phyloP scores from a whole-genome alignment of 37 sponge, comb jelly and placozoan species.

The Cliona cf. orientalis region DNA sequence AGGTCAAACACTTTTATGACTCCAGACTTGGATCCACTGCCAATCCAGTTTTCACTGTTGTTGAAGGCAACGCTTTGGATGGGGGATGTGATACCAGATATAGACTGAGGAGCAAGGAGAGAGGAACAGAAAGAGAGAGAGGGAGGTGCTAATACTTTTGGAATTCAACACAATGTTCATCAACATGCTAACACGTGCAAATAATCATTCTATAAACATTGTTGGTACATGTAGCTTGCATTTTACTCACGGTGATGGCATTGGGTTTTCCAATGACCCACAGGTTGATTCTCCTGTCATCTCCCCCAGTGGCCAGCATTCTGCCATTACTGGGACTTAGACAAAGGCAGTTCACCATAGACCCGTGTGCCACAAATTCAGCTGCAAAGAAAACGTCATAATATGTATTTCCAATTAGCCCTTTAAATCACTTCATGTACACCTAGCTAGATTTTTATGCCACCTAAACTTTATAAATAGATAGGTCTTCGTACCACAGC shows the following conservation, averaged over 20 bases:
- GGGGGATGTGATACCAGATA: slow-evolving; percentile 89
- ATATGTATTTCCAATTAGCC: too few species aligned
- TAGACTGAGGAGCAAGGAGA: slow-evolving; percentile 53
- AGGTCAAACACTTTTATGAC: slow-evolving; percentile 93
- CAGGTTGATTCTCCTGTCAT: slow-evolving; percentile 90
- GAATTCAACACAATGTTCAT: background rate
- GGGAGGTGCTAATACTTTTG: background rate
- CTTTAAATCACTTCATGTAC: too few species aligned
- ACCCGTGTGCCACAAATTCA: slow-evolving; percentile 95
- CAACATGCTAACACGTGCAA: background rate
- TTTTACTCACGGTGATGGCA: slow-evolving; percentile 48
- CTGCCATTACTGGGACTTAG: slow-evolving; percentile 85
- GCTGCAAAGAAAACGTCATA: slow-evolving; percentile 41
- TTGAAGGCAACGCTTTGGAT: slow-evolving; percentile 94
- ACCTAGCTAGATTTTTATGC: too few species aligned
- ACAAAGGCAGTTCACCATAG: slow-evolving; percentile 87
- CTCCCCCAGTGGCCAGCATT: slow-evolving; percentile 96
- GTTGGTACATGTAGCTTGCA: slow-evolving; percentile 2
- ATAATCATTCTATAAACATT: background rate
- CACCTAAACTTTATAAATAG: too few species aligned
- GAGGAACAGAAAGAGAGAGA: background rate
- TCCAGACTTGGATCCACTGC: slow-evolving; percentile 92
- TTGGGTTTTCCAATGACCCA: slow-evolving; percentile 89
- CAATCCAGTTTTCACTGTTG: slow-evolving; percentile 84
- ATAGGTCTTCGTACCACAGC: too few species aligned